Evolutionary conservation across 2,797 vertebrate species (phyloP), one percentile per base, ranked within the genome.

Genomic region (Muscicapa striata): DNA sequence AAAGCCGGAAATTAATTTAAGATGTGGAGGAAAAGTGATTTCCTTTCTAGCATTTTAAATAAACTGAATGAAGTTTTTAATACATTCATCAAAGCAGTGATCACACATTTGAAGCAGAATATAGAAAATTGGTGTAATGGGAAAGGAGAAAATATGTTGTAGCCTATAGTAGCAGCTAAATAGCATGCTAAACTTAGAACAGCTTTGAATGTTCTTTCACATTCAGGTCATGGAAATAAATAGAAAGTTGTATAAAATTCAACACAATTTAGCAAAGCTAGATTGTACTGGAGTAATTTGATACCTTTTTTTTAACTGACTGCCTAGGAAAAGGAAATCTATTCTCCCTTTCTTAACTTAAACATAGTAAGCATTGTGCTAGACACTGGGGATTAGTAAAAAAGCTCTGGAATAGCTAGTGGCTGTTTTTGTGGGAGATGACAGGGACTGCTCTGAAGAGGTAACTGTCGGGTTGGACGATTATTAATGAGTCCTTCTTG

Each of bases 211-310:
- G 58, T 72, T 78, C 62, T 75, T 78, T 89, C 70, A 77, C 70
- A 74, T 73, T 79, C 73, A 82, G 75, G 74, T 87, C 84, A 89
- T 34, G 43, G 59, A 89, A 94, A 93, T 84, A 84, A 87, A 72
- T 48, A 52, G 55, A 80, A 78, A 78, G 34, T 29, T 36, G 89
- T 16, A 58, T 69, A 36, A 94, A 87, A 82, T 76, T 73, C 30
- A 66, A 41, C 43, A 55, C 29, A 79, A 3, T 84, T 92, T 75
- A 69, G 21, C 16, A 82, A 79, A 84, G 17, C 36, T 73, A 8
- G 11, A 58, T n/a, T 57, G 49, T 80, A 70, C 36, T 12, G 45
- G 9, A 41, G 13, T 59, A 54, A 68, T 64, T 36, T 78, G 29
- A 29, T 66, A 62, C 13, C 1, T 51, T 72, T 57, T 64, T 43